phyloP scores from a whole-genome alignment of 2,113 vertebrate genomes.

The Lycaon pictus region DNA sequence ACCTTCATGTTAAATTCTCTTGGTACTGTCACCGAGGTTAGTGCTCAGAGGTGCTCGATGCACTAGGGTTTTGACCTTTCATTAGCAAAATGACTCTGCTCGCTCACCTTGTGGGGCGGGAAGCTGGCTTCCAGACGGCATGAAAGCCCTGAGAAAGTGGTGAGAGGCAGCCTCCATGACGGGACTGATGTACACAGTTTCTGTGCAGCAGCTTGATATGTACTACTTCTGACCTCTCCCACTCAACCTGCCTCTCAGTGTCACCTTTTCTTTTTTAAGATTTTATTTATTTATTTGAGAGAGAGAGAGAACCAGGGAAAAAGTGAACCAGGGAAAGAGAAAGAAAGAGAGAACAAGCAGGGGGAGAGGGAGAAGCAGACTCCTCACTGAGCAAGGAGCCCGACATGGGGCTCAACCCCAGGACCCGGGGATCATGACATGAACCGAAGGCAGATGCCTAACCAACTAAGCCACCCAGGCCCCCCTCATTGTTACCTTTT shows the following conservation, averaged over 20 bases:
- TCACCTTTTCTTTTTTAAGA: too few relatives aligned
- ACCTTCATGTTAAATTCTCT: background rate
- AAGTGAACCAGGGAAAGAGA: too few relatives aligned
- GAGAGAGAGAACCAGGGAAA: too few relatives aligned
- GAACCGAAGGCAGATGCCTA: too few relatives aligned
- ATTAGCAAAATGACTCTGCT: background rate
- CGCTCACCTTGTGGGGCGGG: background rate
- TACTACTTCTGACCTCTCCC: background rate
- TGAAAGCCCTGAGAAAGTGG: background rate
- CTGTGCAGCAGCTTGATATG: accelerated
- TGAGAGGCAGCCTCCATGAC: background rate
- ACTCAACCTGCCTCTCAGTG: background rate
- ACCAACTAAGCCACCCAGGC: too few relatives aligned
- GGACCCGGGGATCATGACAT: too few relatives aligned
- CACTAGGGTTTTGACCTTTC: constrained; percentile 35
- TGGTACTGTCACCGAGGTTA: background rate
- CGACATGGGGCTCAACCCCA: too few relatives aligned
- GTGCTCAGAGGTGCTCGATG: background rate
- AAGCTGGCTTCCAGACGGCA: background rate
- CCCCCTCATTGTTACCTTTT: background rate
- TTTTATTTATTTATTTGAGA: too few relatives aligned
- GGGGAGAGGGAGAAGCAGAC: too few relatives aligned
- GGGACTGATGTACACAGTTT: background rate
- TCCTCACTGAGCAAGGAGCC: too few relatives aligned
- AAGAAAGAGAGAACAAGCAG: too few relatives aligned